phyloP scores from a whole-genome alignment of 2,888 invertebrate species.

The Cinara cedri region DNA sequence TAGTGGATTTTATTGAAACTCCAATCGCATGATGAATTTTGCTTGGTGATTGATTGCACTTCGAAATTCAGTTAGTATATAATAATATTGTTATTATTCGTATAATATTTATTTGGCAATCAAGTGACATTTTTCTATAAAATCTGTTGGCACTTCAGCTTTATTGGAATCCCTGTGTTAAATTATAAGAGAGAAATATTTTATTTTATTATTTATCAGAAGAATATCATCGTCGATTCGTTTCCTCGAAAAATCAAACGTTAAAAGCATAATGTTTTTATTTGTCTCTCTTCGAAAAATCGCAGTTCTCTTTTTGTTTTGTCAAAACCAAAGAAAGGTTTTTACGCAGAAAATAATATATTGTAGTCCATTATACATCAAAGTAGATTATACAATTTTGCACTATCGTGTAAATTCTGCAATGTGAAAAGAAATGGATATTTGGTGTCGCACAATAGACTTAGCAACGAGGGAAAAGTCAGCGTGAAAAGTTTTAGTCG shows the following conservation, averaged over 20 bases:
- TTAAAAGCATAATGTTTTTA: slow-evolving; percentile 16
- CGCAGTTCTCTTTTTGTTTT: slow-evolving; percentile 33
- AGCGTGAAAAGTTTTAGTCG: slow-evolving; percentile 49
- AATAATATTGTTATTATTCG: no score
- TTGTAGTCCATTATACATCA: slow-evolving; percentile 41
- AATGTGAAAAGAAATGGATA: slow-evolving; percentile 21
- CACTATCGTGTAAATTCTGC: slow-evolving; percentile 20
- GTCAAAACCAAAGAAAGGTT: background rate
- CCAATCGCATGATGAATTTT: no score
- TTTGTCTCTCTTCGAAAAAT: background rate
- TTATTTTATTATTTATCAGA: background rate
- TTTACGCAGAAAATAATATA: background rate
- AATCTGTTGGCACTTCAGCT: no score
- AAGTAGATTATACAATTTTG: slow-evolving; percentile 46
- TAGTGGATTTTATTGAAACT: no score
- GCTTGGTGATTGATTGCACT: no score
- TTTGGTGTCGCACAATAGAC: slow-evolving; percentile 34
- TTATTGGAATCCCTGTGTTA: background rate
- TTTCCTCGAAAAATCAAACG: background rate
- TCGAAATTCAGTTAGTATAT: no score
- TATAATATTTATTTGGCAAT: no score
- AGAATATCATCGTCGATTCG: background rate
- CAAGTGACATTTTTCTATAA: no score
- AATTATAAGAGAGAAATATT: background rate
- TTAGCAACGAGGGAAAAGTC: slow-evolving; percentile 18